Evolutionary conservation across 2,113 vertebrate genomes (phyloP).

Genomic region (Oncorhynchus gorbuscha): DNA sequence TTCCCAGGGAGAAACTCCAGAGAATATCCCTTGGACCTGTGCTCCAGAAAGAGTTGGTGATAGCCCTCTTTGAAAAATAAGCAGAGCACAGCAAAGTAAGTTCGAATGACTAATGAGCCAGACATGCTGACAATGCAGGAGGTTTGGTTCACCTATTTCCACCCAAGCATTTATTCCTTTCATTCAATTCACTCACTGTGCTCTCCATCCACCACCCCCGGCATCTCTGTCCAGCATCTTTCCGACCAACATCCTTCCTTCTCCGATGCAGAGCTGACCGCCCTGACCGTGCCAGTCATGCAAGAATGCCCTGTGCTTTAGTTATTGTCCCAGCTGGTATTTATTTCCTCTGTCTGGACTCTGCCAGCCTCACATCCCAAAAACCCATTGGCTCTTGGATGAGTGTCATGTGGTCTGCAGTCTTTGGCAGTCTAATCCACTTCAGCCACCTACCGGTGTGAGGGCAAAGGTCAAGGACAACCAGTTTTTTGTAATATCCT

Average conservation of each 20-base stretch:
- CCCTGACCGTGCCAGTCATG: constrained; percentile 36
- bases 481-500: constrained; percentile 7
- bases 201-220: background rate
- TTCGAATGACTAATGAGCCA: constrained; percentile 37
- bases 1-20: constrained; percentile 7
- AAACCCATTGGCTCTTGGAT: constrained; percentile 28
- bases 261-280: constrained; percentile 4
- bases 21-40: constrained; percentile 20
- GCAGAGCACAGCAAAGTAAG: constrained; percentile 14
- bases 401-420: constrained; percentile 18
- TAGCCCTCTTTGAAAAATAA: background rate
- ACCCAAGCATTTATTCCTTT: background rate
- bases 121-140: constrained; percentile 28
- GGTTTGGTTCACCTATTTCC: constrained; percentile 39
- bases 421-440: constrained; percentile 14
- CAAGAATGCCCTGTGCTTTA: constrained; percentile 32
- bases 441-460: constrained; percentile 27
- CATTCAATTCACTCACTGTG: background rate
- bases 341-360: constrained; percentile 46
- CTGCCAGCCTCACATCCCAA: constrained; percentile 39
- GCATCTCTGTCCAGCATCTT: background rate
- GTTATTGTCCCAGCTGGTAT: constrained; percentile 57
- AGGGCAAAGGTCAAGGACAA: constrained; percentile 3
- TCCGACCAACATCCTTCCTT: background rate
- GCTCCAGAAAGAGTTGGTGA: constrained; percentile 26